Evolutionary conservation across 2,113 vertebrate species (phyloP), one percentile per base, ranked within the genome.

Genomic region (Procapra przewalskii): DNA sequence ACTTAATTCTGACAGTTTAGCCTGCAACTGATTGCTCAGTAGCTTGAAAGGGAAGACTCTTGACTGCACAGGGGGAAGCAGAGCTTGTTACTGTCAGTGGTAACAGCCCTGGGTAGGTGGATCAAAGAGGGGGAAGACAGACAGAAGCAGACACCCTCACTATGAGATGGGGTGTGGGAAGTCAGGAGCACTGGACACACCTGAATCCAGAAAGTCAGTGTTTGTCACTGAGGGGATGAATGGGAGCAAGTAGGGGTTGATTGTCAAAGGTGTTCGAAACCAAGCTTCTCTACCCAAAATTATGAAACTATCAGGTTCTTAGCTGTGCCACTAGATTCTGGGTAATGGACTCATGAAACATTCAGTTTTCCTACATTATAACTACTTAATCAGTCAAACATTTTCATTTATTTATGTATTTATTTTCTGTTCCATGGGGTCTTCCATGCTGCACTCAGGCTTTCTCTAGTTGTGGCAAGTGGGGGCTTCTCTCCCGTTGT

Each of bases 101-200:
- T 79, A 45, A 57, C 4, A 29, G 19, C 3, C 27, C 1, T 52
- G 21, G 16, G 23, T 14, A 10, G 5, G 45, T 5, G 17, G 45
- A 11, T 71, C 27, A 33, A 36, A 77, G 25, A 27, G 3, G 7
- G 55, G 89, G 13, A 29, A 7, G n/a, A 12, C 19, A 40, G 31
- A 25, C 19, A 29, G 12, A 33, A 8, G 45, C 54, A 45, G 59
- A 40, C 5, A 17, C 19, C 40, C 3, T 2, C 5, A 12, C 3
- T n/a, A 48, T 0, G 0, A 48, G 11, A 4, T 4, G 2, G 43
- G 7, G 7, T 3, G 0, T 25, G 5, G 25, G 31, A 64, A 23
- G 25, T 83, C 15, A 13, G 62, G 52, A 31, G 0, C 23, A 9
- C 31, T 29, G 50, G 27, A 80, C 33, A 31, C 29, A 43, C 27